Evolutionary conservation across 2,797 vertebrate genomes (phyloP).

Genomic region (Podarcis lilfordi): DNA sequence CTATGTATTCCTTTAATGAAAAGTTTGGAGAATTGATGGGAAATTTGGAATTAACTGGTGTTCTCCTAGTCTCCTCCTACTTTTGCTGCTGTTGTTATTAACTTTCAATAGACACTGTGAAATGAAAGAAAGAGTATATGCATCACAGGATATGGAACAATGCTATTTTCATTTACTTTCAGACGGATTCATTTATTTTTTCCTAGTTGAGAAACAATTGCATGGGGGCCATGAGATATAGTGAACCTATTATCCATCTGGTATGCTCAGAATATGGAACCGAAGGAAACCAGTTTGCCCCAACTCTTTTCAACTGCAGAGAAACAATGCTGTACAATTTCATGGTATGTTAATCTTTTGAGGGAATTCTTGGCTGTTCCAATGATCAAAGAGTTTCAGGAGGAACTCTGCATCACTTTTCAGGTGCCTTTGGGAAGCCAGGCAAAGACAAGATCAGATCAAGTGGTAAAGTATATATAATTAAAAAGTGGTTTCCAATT

Average conservation of each 20-base stretch:
- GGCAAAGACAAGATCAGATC: not conserved
- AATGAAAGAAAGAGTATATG: slow-evolving; percentile 21
- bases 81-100: not conserved
- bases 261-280: slow-evolving; percentile 20
- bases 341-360: slow-evolving; percentile 23
- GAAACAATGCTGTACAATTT: slow-evolving; percentile 20
- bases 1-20: not conserved
- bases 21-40: not conserved
- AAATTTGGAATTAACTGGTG: not conserved
- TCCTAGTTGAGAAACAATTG: slow-evolving; percentile 38
- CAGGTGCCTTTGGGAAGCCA: not conserved
- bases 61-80: not conserved
- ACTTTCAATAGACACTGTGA: not conserved
- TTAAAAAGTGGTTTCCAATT: not conserved
- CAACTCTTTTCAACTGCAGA: slow-evolving; percentile 18
- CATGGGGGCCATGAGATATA: slow-evolving; percentile 9
- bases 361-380: slow-evolving; percentile 10
- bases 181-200: slow-evolving; percentile 34
- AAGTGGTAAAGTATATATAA: not conserved
- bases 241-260: slow-evolving; percentile 38
- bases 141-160: slow-evolving; percentile 26
- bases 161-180: slow-evolving; percentile 31
- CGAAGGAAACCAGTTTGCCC: not conserved
- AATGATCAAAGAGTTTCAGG: not conserved
- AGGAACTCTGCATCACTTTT: not conserved